These are phyloP conservation scores for Diarsia rubi DNA, from an alignment of 2,888 invertebrate species.

Conservation along the genomic window DNA sequence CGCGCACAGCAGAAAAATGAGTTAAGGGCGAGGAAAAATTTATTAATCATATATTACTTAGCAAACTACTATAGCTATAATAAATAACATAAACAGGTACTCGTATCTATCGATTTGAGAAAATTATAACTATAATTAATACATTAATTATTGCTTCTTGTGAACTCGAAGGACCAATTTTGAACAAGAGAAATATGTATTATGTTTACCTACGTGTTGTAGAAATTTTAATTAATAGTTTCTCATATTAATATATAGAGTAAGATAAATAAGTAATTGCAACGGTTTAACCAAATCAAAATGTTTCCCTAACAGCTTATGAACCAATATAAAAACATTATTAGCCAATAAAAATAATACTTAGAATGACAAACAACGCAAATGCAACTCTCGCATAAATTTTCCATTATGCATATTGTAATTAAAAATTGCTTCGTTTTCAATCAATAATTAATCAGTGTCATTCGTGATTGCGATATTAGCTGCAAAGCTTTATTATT, in stretches of 20 bases:
- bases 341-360: slow-evolving; percentile 30
- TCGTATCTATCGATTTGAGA: too few relatives aligned
- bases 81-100: too few relatives aligned
- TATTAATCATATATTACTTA: too few relatives aligned
- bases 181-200: too few relatives aligned
- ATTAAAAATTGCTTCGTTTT: slow-evolving; percentile 48
- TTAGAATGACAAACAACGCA: slow-evolving; percentile 13
- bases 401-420: slow-evolving; percentile 41
- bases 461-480: slow-evolving; percentile 54
- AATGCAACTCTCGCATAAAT: slow-evolving; percentile 37
- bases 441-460: slow-evolving; percentile 53
- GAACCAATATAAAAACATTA: slow-evolving; percentile 7
- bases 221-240: background rate
- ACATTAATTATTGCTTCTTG: background rate
- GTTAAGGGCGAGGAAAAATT: too few relatives aligned
- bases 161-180: background rate
- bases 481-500: slow-evolving; percentile 47
- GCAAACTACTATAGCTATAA: too few relatives aligned
- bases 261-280: slow-evolving; percentile 2
- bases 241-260: background rate
- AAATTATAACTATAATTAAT: too few relatives aligned
- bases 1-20: too few relatives aligned
- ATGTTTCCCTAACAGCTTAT: background rate
- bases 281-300: background rate
- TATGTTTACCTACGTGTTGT: too few relatives aligned